phyloP scores from a whole-genome alignment of 2,113 vertebrate species.

The Rhombomys opimus region DNA sequence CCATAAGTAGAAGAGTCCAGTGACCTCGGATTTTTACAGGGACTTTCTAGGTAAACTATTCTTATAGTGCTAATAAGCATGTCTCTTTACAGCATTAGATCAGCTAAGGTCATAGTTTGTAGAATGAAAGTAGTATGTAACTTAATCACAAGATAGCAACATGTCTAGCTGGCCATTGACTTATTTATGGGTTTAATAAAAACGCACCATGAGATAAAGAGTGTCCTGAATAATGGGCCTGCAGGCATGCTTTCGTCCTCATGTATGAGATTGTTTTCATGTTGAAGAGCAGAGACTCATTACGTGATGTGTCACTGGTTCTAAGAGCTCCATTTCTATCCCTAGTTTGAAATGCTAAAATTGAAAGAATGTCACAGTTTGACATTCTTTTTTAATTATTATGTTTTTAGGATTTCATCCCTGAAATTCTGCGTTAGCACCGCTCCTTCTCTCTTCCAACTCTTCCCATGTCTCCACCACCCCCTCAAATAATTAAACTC shows the following conservation, averaged over 20 bases:
- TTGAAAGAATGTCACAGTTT: neutral
- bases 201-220: neutral
- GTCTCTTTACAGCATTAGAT: slow-evolving; percentile 23
- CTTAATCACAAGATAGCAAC: neutral
- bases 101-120: slow-evolving; percentile 31
- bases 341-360: neutral
- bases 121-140: neutral
- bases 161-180: neutral
- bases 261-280: neutral
- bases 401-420: neutral
- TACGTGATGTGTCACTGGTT: neutral
- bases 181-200: slow-evolving; percentile 29
- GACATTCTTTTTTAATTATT: too few species aligned
- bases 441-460: neutral
- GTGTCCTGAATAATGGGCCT: neutral
- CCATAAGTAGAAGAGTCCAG: neutral
- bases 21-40: slow-evolving; percentile 19
- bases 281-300: neutral
- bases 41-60: neutral
- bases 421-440: neutral
- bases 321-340: neutral
- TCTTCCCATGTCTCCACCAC: neutral
- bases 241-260: neutral
- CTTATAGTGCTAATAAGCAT: slow-evolving; percentile 17
- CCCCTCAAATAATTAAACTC: neutral